These are phyloP conservation scores for Lucilia cuprina DNA, from an alignment of 1,140 invertebrate species.

Conservation along the genomic window DNA sequence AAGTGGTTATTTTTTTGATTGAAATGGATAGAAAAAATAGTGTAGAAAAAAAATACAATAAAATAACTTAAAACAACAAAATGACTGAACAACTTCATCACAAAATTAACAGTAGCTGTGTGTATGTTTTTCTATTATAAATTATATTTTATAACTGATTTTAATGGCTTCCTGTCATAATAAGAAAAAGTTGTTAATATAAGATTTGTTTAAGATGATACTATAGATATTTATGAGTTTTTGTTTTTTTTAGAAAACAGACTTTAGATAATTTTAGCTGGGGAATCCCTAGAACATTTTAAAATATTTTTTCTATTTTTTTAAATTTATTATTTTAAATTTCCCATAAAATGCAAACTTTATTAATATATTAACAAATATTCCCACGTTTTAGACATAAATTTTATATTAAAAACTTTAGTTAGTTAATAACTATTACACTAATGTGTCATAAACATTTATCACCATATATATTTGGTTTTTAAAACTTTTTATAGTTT, in stretches of 20 bases:
- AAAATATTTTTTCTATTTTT: too few species aligned
- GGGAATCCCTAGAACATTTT: too few species aligned
- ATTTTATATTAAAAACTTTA: not conserved
- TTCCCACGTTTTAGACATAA: not conserved
- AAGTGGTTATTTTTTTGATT: not conserved
- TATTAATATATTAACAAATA: not conserved
- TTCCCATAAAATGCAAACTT: not conserved
- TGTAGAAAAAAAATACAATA: not conserved
- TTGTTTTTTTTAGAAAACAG: not conserved
- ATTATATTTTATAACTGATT: not conserved
- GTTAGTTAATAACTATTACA: not conserved
- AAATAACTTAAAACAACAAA: not conserved
- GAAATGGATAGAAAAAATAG: not conserved
- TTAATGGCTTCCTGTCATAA: conserved; percentile 7
- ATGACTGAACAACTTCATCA: not conserved
- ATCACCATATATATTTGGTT: not conserved
- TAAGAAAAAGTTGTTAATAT: conserved; percentile 4
- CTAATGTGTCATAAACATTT: not conserved
- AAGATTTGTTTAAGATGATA: not conserved
- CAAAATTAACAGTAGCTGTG: not conserved
- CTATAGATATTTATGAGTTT: not conserved
- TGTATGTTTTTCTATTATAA: not conserved
- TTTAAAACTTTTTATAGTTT: not conserved
- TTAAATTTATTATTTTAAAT: not conserved
- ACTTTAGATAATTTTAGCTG: too few species aligned